Conservation (phyloP, 2,113 vertebrate genomes). For the Rafetus swinhoei region DNA sequence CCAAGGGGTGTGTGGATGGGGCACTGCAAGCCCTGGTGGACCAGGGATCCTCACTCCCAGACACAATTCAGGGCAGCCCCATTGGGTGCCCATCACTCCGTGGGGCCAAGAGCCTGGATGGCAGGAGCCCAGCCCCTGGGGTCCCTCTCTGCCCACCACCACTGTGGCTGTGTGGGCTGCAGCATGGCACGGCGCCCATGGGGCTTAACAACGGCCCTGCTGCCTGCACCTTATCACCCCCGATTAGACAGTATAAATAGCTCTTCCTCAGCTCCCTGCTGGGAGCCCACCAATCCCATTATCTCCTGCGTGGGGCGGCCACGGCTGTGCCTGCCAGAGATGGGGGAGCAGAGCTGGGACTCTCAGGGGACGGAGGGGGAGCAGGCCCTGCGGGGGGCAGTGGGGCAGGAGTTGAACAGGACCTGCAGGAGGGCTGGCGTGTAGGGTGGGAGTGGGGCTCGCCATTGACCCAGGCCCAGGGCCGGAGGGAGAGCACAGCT, state of each 20-base stretch:
- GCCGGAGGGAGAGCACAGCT: neutral
- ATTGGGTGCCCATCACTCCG: neutral
- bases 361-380: fast-evolving
- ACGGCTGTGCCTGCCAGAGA: neutral
- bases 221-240: neutral
- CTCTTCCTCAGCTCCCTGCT: neutral
- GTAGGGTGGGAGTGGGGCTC: fast-evolving
- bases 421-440: fast-evolving
- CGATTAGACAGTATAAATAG: neutral
- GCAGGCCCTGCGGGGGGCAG: fast-evolving
- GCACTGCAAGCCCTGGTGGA: neutral
- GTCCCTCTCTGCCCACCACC: neutral
- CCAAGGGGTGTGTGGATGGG: neutral
- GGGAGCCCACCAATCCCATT: neutral
- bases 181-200: neutral
- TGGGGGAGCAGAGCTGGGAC: neutral
- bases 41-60: neutral
- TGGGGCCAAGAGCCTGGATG: too few species aligned
- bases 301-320: neutral
- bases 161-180: neutral
- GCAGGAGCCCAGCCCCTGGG: neutral
- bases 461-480: neutral
- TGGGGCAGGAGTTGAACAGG: fast-evolving
- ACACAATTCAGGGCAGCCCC: too few species aligned
- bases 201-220: neutral